Base-by-base conservation (phyloP, 2,888 invertebrate species). In the Diplolepis rosae region DNA sequence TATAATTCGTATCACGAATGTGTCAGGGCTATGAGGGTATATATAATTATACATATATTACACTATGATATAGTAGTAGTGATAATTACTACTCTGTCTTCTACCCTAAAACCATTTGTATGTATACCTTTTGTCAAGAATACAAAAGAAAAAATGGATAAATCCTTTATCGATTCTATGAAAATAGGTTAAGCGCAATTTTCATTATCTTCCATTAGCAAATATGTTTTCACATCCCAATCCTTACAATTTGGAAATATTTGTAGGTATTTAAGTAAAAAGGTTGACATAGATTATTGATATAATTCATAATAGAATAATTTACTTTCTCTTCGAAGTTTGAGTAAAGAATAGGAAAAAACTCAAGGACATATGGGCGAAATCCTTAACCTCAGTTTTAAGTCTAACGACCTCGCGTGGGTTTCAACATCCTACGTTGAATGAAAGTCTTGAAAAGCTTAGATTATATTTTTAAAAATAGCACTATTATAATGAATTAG, bases 331-430 rank as follows among this genome's bases (percentile, higher is more conserved):
- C 3, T 42, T 42, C n/a, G 18, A 15, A 15, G 18, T 45, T 15
- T 18, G 18, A 2, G 7, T 9, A 2, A 45, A 45, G 7, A 45
- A n/a, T n/a, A 4, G 15, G 11, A 22, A 51, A 51, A 51, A 1
- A 51, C 6, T 51, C 51, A 51, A 27, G 27, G 51, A n/a, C 13
- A 13, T 27, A n/a, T 27, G 27, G 28, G 51, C 27, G 28, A 51
- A 51, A 51, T 51, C 51, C 27, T 51, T 50, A 48, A 48, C 24
- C 24, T 50, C 24, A 51, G 28, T 27, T n/a, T 27, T 13, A 9
- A 51, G 51, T 27, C 24, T 51, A 51, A 51, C 27, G 51, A 51
- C 51, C 28, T 11, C 13, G 6, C 51, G 28, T 51, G 51, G 51
- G 27, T 2, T 51, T 51, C 2, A 1, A 51, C 51, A 5, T 51